These are phyloP conservation scores for Crotalus helleri DNA, from an alignment of 2,113 vertebrate species.

Conservation along the genomic window DNA sequence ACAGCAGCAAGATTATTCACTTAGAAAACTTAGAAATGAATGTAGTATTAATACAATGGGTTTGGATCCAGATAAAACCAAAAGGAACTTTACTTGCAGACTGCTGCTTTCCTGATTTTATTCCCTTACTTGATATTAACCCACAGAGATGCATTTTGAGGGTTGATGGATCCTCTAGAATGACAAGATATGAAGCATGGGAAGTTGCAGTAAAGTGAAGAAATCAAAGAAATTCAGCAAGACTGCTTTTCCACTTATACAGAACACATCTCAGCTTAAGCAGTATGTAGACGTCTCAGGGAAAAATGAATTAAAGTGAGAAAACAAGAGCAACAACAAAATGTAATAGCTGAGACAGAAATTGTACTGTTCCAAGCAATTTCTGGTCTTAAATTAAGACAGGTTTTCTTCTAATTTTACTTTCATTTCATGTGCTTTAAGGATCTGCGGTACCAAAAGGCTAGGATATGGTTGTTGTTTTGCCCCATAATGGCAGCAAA, in stretches of 20 bases:
- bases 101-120: background rate
- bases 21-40: background rate
- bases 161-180: background rate
- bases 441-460: background rate
- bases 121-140: background rate
- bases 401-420: background rate
- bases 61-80: background rate
- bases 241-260: background rate
- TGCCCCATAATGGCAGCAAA: background rate
- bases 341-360: background rate
- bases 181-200: background rate
- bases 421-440: background rate
- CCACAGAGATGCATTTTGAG: background rate
- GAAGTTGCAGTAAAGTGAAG: background rate
- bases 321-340: background rate
- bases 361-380: background rate
- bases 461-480: background rate
- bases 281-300: background rate
- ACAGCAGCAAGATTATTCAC: background rate
- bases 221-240: background rate
- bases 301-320: background rate
- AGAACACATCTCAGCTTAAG: background rate
- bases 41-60: background rate
- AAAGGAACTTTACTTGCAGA: background rate
- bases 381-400: background rate